These are phyloP conservation scores for Addax nasomaculatus DNA, from an alignment of 2,113 vertebrate species.

Conservation along the genomic window DNA sequence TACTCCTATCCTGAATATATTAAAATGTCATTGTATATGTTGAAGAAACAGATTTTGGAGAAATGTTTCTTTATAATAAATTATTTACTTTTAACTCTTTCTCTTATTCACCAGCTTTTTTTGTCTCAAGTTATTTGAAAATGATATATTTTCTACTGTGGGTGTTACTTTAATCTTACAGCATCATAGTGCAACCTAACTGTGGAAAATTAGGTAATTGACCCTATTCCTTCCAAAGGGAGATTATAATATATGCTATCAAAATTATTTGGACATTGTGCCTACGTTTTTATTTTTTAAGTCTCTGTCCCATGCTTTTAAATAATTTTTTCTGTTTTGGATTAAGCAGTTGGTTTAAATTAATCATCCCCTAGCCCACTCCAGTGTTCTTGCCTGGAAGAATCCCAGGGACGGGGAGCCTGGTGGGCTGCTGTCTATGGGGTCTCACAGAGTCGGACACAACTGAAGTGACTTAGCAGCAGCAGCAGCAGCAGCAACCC, in stretches of 20 bases:
- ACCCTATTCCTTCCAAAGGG: not conserved
- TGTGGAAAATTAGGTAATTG: not conserved
- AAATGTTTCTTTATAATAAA: conserved; percentile 58
- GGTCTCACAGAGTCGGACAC: too few species aligned
- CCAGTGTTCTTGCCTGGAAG: too few species aligned
- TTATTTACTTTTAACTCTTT: conserved; percentile 38
- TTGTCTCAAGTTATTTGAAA: not conserved
- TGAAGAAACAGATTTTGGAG: conserved; percentile 35
- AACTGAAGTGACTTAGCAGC: too few species aligned
- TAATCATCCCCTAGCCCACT: not conserved
- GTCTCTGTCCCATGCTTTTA: not conserved
- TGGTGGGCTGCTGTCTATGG: too few species aligned
- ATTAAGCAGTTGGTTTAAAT: not conserved
- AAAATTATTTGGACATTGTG: not conserved
- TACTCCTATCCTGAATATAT: not conserved
- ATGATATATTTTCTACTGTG: not conserved
- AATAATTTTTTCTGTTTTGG: not conserved
- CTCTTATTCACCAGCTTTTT: not conserved
- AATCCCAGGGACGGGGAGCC: too few species aligned
- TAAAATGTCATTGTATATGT: conserved; percentile 44
- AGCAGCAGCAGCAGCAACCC: too few species aligned
- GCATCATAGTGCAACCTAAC: not conserved
- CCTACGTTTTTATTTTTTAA: not conserved
- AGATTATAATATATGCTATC: not conserved
- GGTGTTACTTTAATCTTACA: not conserved